These are phyloP conservation scores for Hypomesus transpacificus DNA, from an alignment of 2,113 vertebrate species.

Conservation along the genomic window DNA sequence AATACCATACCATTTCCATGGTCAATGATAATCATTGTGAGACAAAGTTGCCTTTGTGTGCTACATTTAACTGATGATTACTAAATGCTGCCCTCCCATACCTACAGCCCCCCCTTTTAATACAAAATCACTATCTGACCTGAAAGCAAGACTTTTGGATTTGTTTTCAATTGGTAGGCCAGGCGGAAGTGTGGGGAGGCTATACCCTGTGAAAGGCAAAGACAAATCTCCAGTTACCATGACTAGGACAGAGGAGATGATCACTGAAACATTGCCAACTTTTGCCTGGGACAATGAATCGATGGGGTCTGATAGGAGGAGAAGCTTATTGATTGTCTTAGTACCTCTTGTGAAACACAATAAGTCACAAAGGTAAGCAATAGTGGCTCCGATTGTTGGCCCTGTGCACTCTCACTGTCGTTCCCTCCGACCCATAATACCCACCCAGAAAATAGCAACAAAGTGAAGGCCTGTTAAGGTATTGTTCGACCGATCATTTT, in stretches of 20 bases:
- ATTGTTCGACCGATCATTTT: neutral
- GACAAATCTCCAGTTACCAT: constrained; percentile 23
- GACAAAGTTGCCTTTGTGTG: neutral
- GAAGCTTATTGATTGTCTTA: constrained; percentile 50
- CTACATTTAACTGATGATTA: neutral
- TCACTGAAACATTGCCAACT: constrained; percentile 35
- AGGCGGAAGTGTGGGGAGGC: neutral
- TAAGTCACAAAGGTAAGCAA: constrained; percentile 31
- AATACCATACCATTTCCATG: neutral
- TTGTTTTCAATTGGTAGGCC: neutral
- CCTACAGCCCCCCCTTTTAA: neutral
- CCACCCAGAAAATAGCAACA: constrained; percentile 3
- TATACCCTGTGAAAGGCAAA: constrained; percentile 11
- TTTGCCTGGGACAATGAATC: constrained; percentile 41
- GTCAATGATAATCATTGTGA: neutral
- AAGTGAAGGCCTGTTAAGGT: constrained; percentile 21
- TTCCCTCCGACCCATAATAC: constrained; percentile 12
- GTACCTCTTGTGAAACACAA: constrained; percentile 33
- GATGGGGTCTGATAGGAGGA: constrained; percentile 49
- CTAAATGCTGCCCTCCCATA: neutral
- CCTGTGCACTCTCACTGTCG: constrained; percentile 8
- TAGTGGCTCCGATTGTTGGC: constrained; percentile 26
- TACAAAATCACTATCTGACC: neutral
- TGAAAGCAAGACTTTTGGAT: neutral
- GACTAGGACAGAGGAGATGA: constrained; percentile 29